Percentiles rank a stretch among this genome's conserved stretches.
Conservation (phyloP, 2,888 invertebrate species). For the Apamea sordens region DNA sequence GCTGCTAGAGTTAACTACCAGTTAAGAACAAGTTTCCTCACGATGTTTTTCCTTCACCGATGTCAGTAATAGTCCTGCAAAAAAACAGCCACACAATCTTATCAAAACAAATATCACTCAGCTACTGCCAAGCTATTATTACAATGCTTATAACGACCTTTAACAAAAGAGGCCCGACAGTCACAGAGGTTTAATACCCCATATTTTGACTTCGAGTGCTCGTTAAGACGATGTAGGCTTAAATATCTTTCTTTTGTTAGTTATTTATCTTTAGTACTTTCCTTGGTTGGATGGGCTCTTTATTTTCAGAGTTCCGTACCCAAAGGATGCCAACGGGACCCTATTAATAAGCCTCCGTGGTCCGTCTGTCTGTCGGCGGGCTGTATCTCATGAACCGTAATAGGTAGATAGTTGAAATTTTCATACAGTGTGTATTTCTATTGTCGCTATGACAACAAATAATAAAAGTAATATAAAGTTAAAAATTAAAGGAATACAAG, state of each 20-base stretch:
- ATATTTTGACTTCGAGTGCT: slow-evolving; percentile 55
- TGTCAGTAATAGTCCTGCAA: background rate
- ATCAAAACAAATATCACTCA: slow-evolving; percentile 25
- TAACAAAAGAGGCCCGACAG: slow-evolving; percentile 41
- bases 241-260: slow-evolving; percentile 34
- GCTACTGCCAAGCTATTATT: slow-evolving; percentile 30
- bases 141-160: slow-evolving; percentile 31
- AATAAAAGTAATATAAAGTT: too few species aligned
- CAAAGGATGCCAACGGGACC: background rate
- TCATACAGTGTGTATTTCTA: too few species aligned
- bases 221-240: slow-evolving; percentile 45
- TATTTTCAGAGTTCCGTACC: background rate
- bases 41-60: background rate
- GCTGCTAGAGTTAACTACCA: too few species aligned
- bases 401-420: too few species aligned
- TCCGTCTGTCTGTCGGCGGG: background rate
- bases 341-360: background rate
- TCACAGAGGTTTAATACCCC: slow-evolving; percentile 33
- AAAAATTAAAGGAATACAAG: too few species aligned
- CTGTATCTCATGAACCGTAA: background rate
- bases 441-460: too few species aligned
- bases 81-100: background rate
- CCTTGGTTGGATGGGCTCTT: slow-evolving; percentile 8
- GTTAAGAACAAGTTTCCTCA: background rate
- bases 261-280: slow-evolving; percentile 29